These are phyloP conservation scores for Tinamus major DNA, from an alignment of 2,797 vertebrate species.

Conservation along the genomic window DNA sequence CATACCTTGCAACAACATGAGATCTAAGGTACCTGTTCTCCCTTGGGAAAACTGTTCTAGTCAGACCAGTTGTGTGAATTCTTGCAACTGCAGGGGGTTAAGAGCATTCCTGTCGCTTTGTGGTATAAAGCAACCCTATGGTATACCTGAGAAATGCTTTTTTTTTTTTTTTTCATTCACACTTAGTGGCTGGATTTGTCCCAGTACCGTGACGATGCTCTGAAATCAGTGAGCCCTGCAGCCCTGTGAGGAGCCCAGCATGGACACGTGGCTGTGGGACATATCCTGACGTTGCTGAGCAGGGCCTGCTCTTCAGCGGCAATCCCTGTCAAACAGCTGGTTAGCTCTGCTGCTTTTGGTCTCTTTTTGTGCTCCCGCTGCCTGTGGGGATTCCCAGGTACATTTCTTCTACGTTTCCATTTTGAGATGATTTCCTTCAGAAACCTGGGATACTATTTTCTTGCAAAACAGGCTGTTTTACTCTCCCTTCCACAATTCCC, in stretches of 20 bases:
- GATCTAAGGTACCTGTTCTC: background rate
- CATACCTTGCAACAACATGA: background rate
- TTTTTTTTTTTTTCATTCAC: background rate
- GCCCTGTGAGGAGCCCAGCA: background rate
- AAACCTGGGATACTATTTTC: background rate
- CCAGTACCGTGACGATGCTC: background rate
- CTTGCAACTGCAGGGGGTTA: background rate
- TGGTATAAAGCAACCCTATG: background rate
- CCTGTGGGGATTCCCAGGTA: background rate
- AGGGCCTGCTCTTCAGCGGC: background rate
- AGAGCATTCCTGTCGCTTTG: background rate
- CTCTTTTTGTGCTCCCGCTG: background rate
- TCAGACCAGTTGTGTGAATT: background rate
- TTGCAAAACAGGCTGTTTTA: background rate
- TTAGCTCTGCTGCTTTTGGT: background rate
- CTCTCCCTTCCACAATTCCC: background rate
- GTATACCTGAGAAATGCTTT: background rate
- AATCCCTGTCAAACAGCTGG: background rate
- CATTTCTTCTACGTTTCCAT: background rate
- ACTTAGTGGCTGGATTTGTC: background rate
- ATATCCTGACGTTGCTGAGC: background rate
- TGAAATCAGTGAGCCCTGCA: background rate
- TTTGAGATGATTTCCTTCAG: background rate
- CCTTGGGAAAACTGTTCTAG: background rate
- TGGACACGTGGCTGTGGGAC: background rate